These are phyloP conservation scores for Pelecanus crispus DNA, from an alignment of 2,113 vertebrate genomes.

Conservation along the genomic window DNA sequence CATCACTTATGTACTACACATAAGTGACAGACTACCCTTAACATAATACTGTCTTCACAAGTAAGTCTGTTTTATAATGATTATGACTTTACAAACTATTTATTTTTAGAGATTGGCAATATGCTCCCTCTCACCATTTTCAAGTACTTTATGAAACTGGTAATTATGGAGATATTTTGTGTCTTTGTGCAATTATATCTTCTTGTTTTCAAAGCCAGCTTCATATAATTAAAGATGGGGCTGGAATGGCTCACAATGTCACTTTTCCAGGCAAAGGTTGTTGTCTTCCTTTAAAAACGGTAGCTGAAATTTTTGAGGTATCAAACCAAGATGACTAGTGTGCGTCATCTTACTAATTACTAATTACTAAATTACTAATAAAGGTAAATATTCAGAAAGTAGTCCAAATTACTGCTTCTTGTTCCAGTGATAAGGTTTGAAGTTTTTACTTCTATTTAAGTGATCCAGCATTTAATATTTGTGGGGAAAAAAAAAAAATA, in stretches of 20 bases:
- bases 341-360: background rate
- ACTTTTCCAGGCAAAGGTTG: too few species aligned
- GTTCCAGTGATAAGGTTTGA: too few species aligned
- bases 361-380: background rate
- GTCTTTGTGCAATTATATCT: background rate
- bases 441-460: background rate
- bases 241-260: background rate
- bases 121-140: slow-evolving; percentile 47
- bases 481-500: too few species aligned
- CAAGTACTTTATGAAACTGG: slow-evolving; percentile 10
- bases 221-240: background rate
- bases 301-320: too few species aligned
- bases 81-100: slow-evolving; percentile 41
- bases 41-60: slow-evolving; percentile 43
- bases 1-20: slow-evolving; percentile 16
- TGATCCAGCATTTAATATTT: too few species aligned
- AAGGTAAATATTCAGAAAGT: background rate
- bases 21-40: slow-evolving; percentile 48
- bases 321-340: background rate
- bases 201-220: background rate
- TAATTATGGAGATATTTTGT: slow-evolving; percentile 24
- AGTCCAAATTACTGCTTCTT: background rate
- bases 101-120: slow-evolving; percentile 60
- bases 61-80: slow-evolving; percentile 58
- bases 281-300: too few species aligned